Conservation (phyloP, 2,888 invertebrate species). For the Nomada ferruginata region DNA sequence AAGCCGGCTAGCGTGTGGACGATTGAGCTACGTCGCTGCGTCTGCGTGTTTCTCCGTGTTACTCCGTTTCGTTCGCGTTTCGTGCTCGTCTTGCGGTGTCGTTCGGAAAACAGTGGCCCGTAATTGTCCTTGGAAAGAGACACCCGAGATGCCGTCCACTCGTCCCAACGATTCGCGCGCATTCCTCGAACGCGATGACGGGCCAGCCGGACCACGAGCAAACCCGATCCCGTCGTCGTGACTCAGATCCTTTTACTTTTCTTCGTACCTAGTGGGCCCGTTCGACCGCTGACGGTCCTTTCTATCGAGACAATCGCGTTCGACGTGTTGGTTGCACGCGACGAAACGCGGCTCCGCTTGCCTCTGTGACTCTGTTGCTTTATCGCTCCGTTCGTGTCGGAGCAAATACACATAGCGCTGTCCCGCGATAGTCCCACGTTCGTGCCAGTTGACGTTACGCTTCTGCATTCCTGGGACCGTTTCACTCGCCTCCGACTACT, state of each 20-base stretch:
- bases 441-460: slow-evolving; percentile 14
- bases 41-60: neutral
- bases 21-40: slow-evolving; percentile 41
- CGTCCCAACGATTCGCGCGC: slow-evolving; percentile 30
- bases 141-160: slow-evolving; percentile 19
- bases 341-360: slow-evolving; percentile 5
- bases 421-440: neutral
- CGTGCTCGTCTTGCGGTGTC: slow-evolving; percentile 14
- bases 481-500: neutral
- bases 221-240: slow-evolving; percentile 36
- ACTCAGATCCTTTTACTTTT: slow-evolving; percentile 59
- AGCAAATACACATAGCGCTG: neutral
- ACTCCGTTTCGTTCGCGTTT: neutral
- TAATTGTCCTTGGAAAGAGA: slow-evolving; percentile 29
- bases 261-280: slow-evolving; percentile 30
- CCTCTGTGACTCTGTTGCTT: neutral
- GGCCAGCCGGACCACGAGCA: slow-evolving; percentile 2
- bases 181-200: slow-evolving; percentile 33
- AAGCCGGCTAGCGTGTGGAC: slow-evolving; percentile 79
- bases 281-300: slow-evolving; percentile 17
- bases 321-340: slow-evolving; percentile 19
- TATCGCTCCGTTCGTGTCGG: slow-evolving; percentile 1
- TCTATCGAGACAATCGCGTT: slow-evolving; percentile 14
- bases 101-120: slow-evolving; percentile 1
- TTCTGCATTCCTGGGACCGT: slow-evolving; percentile 23